These are phyloP conservation scores for Cavia porcellus DNA, from an alignment of 2,113 vertebrate genomes.

Conservation along the genomic window DNA sequence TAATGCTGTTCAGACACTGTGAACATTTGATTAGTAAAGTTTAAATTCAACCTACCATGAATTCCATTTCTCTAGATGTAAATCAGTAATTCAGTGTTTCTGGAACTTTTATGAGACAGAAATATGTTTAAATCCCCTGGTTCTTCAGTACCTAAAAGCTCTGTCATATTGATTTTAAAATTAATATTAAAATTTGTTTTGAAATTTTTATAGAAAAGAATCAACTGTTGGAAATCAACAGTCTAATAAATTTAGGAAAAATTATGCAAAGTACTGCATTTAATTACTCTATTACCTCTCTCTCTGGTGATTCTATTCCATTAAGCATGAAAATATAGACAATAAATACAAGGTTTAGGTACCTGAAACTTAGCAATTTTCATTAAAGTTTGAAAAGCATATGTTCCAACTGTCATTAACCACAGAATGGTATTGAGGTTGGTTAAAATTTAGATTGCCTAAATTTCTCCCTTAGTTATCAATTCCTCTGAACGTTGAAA, in stretches of 20 bases:
- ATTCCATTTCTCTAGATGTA: background rate
- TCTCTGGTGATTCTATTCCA: constrained; percentile 40
- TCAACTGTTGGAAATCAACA: background rate
- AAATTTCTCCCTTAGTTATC: constrained; percentile 7
- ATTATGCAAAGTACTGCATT: background rate
- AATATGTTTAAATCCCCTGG: constrained; percentile 10
- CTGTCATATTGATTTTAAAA: constrained; percentile 30
- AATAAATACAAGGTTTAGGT: background rate
- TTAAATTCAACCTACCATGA: background rate
- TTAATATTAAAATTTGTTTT: constrained; percentile 66
- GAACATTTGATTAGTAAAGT: constrained; percentile 30
- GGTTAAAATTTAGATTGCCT: constrained; percentile 47
- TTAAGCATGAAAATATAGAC: constrained; percentile 35
- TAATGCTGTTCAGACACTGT: background rate
- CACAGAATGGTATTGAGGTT: background rate
- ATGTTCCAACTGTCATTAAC: background rate
- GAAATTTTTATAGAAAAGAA: constrained; percentile 33
- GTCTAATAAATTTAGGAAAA: constrained; percentile 48
- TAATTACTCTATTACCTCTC: constrained; percentile 24
- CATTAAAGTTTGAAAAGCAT: constrained; percentile 23
- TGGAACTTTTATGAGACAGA: constrained; percentile 34
- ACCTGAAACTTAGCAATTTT: background rate
- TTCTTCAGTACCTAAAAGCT: background rate
- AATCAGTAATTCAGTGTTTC: background rate
- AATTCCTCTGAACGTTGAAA: background rate